phyloP scores from a whole-genome alignment of 2,113 vertebrate genomes.

The Trogon surrucura region DNA sequence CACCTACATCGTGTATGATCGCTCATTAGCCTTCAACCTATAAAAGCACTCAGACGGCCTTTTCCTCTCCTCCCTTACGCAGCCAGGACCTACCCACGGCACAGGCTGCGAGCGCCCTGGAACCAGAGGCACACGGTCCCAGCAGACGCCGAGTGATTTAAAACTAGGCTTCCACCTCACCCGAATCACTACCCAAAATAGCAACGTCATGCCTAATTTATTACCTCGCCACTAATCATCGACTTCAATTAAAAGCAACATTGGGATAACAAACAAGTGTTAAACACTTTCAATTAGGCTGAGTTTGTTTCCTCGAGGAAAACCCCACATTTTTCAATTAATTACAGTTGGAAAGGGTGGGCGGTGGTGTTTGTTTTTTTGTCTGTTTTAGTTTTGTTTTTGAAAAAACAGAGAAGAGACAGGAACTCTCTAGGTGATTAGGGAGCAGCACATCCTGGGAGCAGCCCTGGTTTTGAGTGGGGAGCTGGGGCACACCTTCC shows the following conservation, averaged over 20 bases:
- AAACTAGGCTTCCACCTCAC: background rate
- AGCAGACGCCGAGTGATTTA: background rate
- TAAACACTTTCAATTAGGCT: background rate
- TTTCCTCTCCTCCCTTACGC: background rate
- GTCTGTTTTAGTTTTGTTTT: background rate
- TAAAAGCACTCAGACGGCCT: background rate
- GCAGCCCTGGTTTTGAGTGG: background rate
- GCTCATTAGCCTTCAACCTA: background rate
- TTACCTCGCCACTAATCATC: background rate
- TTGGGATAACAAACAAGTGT: background rate
- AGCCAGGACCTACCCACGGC: background rate
- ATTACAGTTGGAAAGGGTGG: background rate
- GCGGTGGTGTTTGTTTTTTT: background rate
- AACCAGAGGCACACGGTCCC: background rate
- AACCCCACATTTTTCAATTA: background rate
- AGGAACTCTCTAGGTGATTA: background rate
- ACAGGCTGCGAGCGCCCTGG: background rate
- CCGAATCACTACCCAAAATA: background rate
- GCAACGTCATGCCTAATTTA: background rate
- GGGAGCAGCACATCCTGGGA: background rate
- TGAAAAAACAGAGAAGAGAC: accelerated
- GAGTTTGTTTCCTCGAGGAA: background rate
- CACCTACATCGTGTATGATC: background rate
- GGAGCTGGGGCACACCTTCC: conserved; percentile 1
- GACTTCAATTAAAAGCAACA: conserved; percentile 42